These are phyloP conservation scores for Sylvia borin DNA, from an alignment of 2,797 vertebrate species.

Conservation along the genomic window DNA sequence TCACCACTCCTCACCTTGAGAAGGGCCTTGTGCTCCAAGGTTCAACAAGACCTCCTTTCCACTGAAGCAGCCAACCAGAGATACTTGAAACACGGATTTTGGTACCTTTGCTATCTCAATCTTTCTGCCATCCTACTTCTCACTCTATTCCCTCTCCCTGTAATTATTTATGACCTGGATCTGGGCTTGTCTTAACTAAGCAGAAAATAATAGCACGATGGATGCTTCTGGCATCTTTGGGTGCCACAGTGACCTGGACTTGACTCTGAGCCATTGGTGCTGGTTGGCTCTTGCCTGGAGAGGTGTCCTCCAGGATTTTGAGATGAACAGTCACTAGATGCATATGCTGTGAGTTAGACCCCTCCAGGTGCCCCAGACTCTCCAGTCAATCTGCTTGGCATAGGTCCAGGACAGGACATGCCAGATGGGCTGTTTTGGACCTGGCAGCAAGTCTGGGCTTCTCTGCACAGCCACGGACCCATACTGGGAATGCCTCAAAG, in stretches of 20 bases:
- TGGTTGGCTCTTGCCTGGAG: neutral
- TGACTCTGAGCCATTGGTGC: neutral
- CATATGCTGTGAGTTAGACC: neutral
- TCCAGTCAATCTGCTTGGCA: neutral
- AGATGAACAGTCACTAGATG: neutral
- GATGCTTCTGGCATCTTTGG: neutral
- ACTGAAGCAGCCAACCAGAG: neutral
- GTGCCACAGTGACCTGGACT: neutral
- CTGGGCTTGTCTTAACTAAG: neutral
- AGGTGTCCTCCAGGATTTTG: neutral
- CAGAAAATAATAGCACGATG: neutral
- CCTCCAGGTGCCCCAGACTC: neutral
- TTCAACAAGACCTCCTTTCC: neutral
- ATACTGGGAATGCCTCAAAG: neutral
- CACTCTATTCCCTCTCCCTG: fast-evolving
- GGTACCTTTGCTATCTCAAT: neutral
- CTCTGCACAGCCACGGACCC: fast-evolving
- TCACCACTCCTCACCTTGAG: neutral
- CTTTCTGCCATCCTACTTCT: neutral
- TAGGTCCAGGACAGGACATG: neutral
- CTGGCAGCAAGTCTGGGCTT: neutral
- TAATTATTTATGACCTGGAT: neutral
- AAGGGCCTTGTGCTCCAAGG: neutral
- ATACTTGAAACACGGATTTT: neutral
- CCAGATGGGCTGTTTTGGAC: neutral